Evolutionary conservation across 2,888 invertebrate genomes (phyloP), one percentile per base, ranked within the genome.

Genomic region (Pandemis heparana): DNA sequence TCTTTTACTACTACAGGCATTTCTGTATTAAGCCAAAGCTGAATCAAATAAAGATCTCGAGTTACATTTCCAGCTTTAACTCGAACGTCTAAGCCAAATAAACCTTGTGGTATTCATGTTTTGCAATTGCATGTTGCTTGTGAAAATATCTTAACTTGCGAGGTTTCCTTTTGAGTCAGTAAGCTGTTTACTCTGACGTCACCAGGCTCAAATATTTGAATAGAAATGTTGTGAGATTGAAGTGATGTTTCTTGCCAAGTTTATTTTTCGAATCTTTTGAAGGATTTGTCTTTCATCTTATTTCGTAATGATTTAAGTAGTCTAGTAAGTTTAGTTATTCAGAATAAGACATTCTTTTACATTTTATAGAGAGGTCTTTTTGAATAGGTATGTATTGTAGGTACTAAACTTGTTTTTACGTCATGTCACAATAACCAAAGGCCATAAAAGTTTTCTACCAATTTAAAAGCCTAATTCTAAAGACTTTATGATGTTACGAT

Each of bases 31-130:
- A 60, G n/a, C 32, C 12, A n/a, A 60, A 60, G n/a, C 32, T 32
- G 38, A 65, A 65, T 65, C 64, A 65, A 65, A 65, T 65, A 65
- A 60, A 60, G 38, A 14, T 38, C n/a, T 16, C 12, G 56, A 23
- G 56, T 23, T 32, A 46, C 46, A 65, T 65, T 14, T 6, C 38
- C n/a, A 51, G 64, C 7, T 65, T 32, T 38, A 65, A 48, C 48
- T n/a, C 23, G 56, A 56, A 56, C 18, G 48, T n/a, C 53, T 53
- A 2, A 14, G 9, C 16, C 18, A 64, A 64, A 64, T 64, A 64
- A 64, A 64, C 32, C 32, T 32, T 38, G 32, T 39, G 39, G 39
- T 60, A 39, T 56, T 7, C 56, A 53, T 16, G 56, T 23, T 18
- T n/a, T 56, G 56, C 56, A 56, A 39, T n/a, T 39, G 14, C 60